phyloP scores from a whole-genome alignment of 2,888 invertebrate species.

The Leucania comma region DNA sequence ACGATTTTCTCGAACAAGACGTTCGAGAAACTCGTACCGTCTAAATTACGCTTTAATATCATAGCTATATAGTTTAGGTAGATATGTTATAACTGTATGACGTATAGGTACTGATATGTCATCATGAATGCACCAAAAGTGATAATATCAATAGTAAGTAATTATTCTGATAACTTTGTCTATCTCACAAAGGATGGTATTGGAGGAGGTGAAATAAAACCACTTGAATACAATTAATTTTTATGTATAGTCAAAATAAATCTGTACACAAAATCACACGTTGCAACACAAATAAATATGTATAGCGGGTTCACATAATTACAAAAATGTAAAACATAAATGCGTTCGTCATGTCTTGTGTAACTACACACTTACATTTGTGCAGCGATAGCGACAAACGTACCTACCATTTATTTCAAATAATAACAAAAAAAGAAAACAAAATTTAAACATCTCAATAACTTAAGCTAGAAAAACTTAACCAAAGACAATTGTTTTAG shows the following conservation, averaged over 20 bases:
- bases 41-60: too few species aligned
- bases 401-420: constrained; percentile 10
- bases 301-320: constrained; percentile 48
- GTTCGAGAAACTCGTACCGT: too few species aligned
- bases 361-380: constrained; percentile 51
- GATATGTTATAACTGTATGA: neutral
- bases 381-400: constrained; percentile 53
- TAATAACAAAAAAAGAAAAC: neutral
- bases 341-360: constrained; percentile 37
- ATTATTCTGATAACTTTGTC: neutral
- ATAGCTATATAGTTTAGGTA: neutral
- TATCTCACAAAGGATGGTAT: neutral
- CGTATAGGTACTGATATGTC: too few species aligned
- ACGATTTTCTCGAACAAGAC: too few species aligned
- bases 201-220: constrained; percentile 51
- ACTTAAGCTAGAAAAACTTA: constrained; percentile 5
- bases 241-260: constrained; percentile 64
- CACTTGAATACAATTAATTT: constrained; percentile 65
- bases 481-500: neutral
- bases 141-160: neutral
- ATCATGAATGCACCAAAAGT: too few species aligned
- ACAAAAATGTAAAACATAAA: constrained; percentile 37
- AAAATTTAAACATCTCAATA: constrained; percentile 13
- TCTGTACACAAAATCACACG: constrained; percentile 59
- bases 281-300: constrained; percentile 49